These are phyloP conservation scores for Prochilodus magdalenae DNA, from an alignment of 2,113 vertebrate species.

Conservation along the genomic window DNA sequence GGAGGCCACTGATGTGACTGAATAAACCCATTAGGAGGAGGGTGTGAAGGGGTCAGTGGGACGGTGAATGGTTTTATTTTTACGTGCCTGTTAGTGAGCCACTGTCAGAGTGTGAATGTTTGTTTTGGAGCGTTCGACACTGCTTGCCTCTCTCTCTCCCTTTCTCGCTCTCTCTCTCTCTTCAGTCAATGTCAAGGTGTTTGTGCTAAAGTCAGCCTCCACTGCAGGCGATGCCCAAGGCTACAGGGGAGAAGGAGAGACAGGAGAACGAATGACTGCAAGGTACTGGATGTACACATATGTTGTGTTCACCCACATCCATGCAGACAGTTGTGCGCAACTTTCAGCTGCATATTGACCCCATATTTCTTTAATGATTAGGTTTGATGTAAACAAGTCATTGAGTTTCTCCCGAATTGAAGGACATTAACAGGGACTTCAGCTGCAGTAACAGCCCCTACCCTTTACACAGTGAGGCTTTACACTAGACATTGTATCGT, in stretches of 20 bases:
- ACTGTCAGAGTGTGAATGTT: conserved; percentile 62
- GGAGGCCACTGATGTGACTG: conserved; percentile 31
- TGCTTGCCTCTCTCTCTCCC: neutral
- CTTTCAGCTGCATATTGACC: too few species aligned
- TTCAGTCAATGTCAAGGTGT: conserved; percentile 48
- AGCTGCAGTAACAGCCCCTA: too few species aligned
- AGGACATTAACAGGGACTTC: too few species aligned
- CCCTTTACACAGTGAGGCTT: too few species aligned
- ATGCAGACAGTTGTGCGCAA: too few species aligned
- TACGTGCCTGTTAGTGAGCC: conserved; percentile 66
- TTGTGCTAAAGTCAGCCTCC: conserved; percentile 49
- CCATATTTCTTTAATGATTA: too few species aligned
- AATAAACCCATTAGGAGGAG: conserved; percentile 35
- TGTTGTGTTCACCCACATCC: neutral
- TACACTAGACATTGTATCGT: too few species aligned
- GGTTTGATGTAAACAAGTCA: too few species aligned
- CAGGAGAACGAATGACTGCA: conserved; percentile 5
- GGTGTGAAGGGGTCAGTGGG: conserved; percentile 12
- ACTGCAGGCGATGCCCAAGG: conserved; percentile 42
- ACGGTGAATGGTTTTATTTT: conserved; percentile 35
- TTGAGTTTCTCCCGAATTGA: too few species aligned
- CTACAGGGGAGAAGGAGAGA: neutral
- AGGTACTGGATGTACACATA: neutral
- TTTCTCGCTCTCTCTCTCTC: conserved; percentile 1
- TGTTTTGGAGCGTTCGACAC: conserved; percentile 55